Base-by-base conservation (phyloP, 2,113 vertebrate species). In the Bambusicola thoracicus region DNA sequence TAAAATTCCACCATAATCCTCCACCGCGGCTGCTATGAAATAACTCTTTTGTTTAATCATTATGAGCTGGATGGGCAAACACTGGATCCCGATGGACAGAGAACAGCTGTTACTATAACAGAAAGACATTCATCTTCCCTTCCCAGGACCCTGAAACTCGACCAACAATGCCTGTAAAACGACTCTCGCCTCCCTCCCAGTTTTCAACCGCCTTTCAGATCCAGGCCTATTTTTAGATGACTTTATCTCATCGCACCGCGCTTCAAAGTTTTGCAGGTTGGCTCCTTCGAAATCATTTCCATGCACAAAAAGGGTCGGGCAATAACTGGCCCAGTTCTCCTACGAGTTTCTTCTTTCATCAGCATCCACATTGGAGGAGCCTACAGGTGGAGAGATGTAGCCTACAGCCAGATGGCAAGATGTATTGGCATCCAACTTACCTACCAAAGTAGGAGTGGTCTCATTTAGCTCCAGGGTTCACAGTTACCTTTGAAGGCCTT, bases 91-190 rank as follows among this genome's bases (percentile, higher is more conserved):
- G 91, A 98, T 79, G 95, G 98, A 98, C 98, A 97, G 96, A 94
- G 97, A 97, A 96, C 98, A 98, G 98, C 98, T 98, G 98, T 94
- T 95, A 81, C 95, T 93, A 18, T 72, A 97, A 97, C 96, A 97
- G 95, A 96, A 96, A 97, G 87, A 96, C 96, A 97, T 95, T 97
- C 94, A 96, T 95, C 92, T 95, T 85, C 89, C 93, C 81, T 93
- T 44, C 95, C 84, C 68, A 1, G 94, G 92, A 97, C 96, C 95
- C 97, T 91, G 90, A 98, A 98, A 97, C 22, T 91, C 93, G 96
- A 90, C 87, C 96, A 96, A 96, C 97, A 97, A 96, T 95, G 92
- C 92, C 87, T 83, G 91, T 95, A 97, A 97, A 96, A 92, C 5
- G 69, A 95, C 95, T 92, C 95, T 82, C 65, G 9, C 72, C 95